Conservation (phyloP, 92 coral and sea anemone species). For the Chrysogorgia sp. region DNA sequence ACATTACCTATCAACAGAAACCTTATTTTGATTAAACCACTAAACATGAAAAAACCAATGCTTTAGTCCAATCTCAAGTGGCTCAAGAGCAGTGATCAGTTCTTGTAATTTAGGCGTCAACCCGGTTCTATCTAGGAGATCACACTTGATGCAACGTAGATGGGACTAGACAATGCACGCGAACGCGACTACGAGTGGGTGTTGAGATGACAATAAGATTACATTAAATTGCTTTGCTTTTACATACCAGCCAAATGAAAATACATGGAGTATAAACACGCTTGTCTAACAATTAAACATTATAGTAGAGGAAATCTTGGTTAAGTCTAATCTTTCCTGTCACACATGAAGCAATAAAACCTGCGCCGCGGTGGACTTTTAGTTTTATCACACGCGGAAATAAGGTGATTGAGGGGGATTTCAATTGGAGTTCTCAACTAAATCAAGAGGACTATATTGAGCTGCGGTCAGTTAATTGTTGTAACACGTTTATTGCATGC, state of each 20-base stretch:
- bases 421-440: too few species aligned
- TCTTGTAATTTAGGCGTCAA: slow-evolving; percentile 13
- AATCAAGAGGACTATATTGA: neutral
- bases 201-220: slow-evolving; percentile 16
- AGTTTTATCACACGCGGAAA: too few species aligned
- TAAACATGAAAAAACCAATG: neutral
- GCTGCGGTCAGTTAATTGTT: too few species aligned
- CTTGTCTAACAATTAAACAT: slow-evolving; percentile 23
- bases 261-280: slow-evolving; percentile 17
- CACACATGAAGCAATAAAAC: too few species aligned
- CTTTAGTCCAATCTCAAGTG: neutral
- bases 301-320: slow-evolving; percentile 10
- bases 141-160: neutral
- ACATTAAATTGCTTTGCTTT: slow-evolving; percentile 31
- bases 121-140: neutral
- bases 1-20: neutral
- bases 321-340: neutral
- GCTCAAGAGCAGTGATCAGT: neutral
- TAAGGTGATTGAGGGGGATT: too few species aligned
- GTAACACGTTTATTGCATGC: neutral
- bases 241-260: slow-evolving; percentile 15
- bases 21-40: neutral
- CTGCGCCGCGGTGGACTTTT: too few species aligned
- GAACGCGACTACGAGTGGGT: slow-evolving; percentile 7
- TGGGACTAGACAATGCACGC: neutral